phyloP scores from a whole-genome alignment of 2,888 invertebrate species.

The Leptopilina drosophilae region DNA sequence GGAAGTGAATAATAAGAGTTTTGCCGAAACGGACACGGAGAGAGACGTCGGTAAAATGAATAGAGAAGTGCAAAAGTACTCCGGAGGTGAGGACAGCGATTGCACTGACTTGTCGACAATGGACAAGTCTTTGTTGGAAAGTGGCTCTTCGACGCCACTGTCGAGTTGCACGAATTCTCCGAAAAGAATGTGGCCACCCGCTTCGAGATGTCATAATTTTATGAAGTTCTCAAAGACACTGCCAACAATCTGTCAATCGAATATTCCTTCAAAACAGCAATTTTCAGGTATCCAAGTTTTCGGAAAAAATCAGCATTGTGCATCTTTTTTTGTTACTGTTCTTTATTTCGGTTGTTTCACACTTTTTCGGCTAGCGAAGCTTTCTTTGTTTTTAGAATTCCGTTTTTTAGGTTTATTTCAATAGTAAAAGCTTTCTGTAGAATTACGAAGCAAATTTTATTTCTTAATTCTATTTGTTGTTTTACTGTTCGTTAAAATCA shows the following conservation, averaged over 20 bases:
- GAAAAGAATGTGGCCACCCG: constrained; percentile 79
- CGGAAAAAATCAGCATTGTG: constrained; percentile 32
- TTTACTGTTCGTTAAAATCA: too few relatives aligned
- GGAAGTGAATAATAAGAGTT: constrained; percentile 63
- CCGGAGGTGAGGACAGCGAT: constrained; percentile 82
- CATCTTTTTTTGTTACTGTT: neutral
- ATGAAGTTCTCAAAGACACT: constrained; percentile 79
- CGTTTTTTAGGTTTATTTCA: too few relatives aligned
- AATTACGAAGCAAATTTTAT: too few relatives aligned
- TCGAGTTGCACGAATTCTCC: constrained; percentile 83
- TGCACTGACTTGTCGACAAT: constrained; percentile 68
- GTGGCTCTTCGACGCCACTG: constrained; percentile 81
- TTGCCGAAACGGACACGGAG: constrained; percentile 68
- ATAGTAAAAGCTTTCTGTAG: too few relatives aligned
- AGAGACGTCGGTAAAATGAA: constrained; percentile 63
- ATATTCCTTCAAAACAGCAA: constrained; percentile 71
- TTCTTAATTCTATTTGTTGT: too few relatives aligned
- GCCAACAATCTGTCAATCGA: constrained; percentile 76
- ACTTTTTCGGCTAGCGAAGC: neutral
- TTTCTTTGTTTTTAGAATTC: too few relatives aligned
- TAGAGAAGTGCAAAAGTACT: constrained; percentile 79
- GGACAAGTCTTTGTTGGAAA: constrained; percentile 71
- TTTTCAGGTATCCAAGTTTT: constrained; percentile 68
- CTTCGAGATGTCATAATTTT: constrained; percentile 71
- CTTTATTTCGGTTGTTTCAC: neutral